These are phyloP conservation scores for Cygnus olor DNA, from an alignment of 2,797 vertebrate species.

Conservation along the genomic window DNA sequence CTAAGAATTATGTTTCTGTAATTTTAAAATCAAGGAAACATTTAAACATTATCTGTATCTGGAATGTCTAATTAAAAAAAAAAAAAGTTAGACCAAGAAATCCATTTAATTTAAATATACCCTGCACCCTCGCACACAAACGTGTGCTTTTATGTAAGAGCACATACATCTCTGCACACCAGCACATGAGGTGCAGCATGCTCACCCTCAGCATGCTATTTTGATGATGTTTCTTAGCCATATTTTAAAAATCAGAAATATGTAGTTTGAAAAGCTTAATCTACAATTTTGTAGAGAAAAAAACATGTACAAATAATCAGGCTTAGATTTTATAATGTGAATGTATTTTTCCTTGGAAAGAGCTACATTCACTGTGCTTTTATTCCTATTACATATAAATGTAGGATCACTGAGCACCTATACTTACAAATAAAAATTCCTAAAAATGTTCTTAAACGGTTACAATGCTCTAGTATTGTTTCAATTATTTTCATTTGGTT, in stretches of 20 bases:
- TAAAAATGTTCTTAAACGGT: slow-evolving; percentile 38
- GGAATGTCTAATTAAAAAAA: slow-evolving; percentile 22
- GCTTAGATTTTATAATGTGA: not conserved
- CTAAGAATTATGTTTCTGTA: slow-evolving; percentile 41
- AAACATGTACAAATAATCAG: not conserved
- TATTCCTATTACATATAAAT: not conserved
- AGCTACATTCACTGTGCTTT: not conserved
- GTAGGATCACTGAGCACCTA: slow-evolving; percentile 26
- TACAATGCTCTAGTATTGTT: not conserved
- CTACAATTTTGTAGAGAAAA: slow-evolving; percentile 13
- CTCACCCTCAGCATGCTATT: slow-evolving; percentile 14
- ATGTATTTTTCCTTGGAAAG: slow-evolving; percentile 4
- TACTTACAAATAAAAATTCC: slow-evolving; percentile 51
- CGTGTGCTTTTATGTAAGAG: rapidly evolving
- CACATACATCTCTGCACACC: not conserved
- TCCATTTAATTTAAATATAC: not conserved
- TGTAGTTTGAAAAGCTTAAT: not conserved
- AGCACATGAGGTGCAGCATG: not conserved
- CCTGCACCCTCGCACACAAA: not conserved
- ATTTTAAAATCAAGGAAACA: slow-evolving; percentile 30
- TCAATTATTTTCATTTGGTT: slow-evolving; percentile 25
- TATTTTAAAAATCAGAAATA: not conserved
- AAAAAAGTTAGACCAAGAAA: not conserved
- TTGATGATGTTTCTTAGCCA: slow-evolving; percentile 8
- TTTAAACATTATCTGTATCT: not conserved